These are phyloP conservation scores for Leucophenga montana DNA, from an alignment of 2,888 invertebrate species.

Conservation along the genomic window DNA sequence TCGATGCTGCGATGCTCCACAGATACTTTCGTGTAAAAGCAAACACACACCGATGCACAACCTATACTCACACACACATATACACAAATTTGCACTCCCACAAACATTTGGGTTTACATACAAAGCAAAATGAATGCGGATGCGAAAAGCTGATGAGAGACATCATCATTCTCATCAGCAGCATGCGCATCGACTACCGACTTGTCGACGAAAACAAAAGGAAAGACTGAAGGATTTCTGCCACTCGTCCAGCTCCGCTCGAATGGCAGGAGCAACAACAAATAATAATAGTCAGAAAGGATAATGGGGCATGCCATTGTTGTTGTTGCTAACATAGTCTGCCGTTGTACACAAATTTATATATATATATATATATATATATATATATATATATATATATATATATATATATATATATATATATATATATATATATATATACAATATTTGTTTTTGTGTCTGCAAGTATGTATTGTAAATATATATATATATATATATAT, in stretches of 20 bases:
- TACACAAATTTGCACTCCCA: slow-evolving; percentile 12
- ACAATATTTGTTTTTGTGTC: too few relatives aligned
- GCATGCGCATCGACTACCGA: background rate
- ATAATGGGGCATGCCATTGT: background rate
- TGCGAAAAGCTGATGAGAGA: slow-evolving; percentile 9
- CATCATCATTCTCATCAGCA: slow-evolving; percentile 2
- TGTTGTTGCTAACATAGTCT: background rate
- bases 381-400: background rate
- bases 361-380: too few relatives aligned
- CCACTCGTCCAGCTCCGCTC: background rate
- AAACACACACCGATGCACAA: background rate
- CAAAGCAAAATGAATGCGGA: slow-evolving; percentile 4
- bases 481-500: background rate
- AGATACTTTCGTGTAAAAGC: too few relatives aligned
- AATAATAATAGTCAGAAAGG: slow-evolving; percentile 1
- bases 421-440: too few relatives aligned
- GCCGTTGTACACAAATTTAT: too few relatives aligned
- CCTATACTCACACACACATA: slow-evolving; percentile 15
- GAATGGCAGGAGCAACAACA: background rate
- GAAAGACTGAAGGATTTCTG: background rate
- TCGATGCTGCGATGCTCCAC: background rate
- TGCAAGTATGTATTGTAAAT: too few relatives aligned
- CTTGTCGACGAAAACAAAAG: background rate
- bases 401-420: background rate
- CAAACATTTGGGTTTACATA: background rate